Evolutionary conservation across 2,113 vertebrate genomes (phyloP), one percentile per base, ranked within the genome.

Genomic region (Saccopteryx bilineata): DNA sequence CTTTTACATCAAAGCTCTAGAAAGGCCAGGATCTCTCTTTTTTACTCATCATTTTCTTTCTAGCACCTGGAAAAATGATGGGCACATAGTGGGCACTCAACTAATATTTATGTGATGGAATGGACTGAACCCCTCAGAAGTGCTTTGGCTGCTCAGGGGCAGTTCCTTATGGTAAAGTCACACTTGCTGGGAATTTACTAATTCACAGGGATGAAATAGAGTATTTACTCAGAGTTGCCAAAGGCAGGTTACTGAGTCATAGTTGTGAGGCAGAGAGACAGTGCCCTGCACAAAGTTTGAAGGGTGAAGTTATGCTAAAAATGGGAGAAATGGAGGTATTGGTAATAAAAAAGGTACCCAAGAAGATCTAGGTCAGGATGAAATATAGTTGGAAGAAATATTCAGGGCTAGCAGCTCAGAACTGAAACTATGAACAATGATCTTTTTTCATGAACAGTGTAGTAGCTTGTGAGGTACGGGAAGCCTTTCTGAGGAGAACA

Each of bases 21-120:
- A 93, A 93, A 61, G 68, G 86, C 71, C 91, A 92, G 76, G 46
- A 54, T 56, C 60, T 81, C 69, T 86, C 76, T 95, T 84, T 50
- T 97, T 96, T 95, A 95, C 31, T 95, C 48, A 93, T 86, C 11
- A 90, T 94, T 95, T 95, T 86, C 68, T 78, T 88, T 88, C 69
- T 13, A 93, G 54, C n/a, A 61, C 23, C 46, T 97, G 81, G 48
- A 78, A 82, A 58, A 69, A 15, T 91, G n/a, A 69, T 86, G n/a
- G 48, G 50, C 82, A 75, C 82, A 0, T 88, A 95, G 95, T 96
- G 94, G 96, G 89, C 60, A 63, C 46, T 80, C 63, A 79, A 69
- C 82, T 79, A 92, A 71, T 65, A 82, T 50, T 61, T 91, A 78
- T 80, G 68, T 31, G 66, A 26, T 76, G 60, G 28, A 92, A 66